Evolutionary conservation across 2,888 invertebrate species (phyloP).

Genomic region (Drosophila emarginata): DNA sequence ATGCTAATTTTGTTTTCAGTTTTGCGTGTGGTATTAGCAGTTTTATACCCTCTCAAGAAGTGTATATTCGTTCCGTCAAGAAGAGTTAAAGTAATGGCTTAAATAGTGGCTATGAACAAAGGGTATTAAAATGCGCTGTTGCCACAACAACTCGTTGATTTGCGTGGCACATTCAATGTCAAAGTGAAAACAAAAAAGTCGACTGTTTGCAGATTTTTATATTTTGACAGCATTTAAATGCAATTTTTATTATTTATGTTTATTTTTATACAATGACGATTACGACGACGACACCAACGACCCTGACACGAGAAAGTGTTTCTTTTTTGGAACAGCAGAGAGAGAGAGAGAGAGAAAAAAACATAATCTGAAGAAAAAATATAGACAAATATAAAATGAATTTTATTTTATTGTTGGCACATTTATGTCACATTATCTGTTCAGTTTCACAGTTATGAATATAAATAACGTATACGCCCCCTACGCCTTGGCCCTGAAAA

Average conservation of each 20-base stretch:
- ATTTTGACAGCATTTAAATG: slow-evolving; percentile 39
- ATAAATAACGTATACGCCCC: slow-evolving; percentile 43
- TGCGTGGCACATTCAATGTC: slow-evolving; percentile 11
- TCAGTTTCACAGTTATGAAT: slow-evolving; percentile 12
- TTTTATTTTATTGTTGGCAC: slow-evolving; percentile 32
- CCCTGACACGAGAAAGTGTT: slow-evolving; percentile 40
- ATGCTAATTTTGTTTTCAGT: slow-evolving; percentile 40
- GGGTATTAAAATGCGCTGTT: background rate
- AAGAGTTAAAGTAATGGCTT: background rate
- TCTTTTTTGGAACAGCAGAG: background rate
- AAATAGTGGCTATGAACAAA: background rate
- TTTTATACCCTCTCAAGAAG: slow-evolving; percentile 6
- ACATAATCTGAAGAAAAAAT: slow-evolving; percentile 19
- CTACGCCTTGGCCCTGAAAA: slow-evolving; percentile 53
- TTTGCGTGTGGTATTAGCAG: slow-evolving; percentile 14
- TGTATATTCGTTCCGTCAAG: background rate
- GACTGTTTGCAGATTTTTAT: slow-evolving; percentile 11
- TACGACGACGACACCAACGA: slow-evolving; percentile 30
- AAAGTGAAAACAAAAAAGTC: background rate
- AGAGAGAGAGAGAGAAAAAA: slow-evolving; percentile 11
- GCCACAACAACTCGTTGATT: background rate
- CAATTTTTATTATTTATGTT: slow-evolving; percentile 39
- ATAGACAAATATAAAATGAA: slow-evolving; percentile 13
- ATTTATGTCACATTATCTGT: slow-evolving; percentile 42
- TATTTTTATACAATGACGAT: slow-evolving; percentile 30